Evolutionary conservation across 2,113 vertebrate species (phyloP).

Genomic region (Pristiophorus japonicus): DNA sequence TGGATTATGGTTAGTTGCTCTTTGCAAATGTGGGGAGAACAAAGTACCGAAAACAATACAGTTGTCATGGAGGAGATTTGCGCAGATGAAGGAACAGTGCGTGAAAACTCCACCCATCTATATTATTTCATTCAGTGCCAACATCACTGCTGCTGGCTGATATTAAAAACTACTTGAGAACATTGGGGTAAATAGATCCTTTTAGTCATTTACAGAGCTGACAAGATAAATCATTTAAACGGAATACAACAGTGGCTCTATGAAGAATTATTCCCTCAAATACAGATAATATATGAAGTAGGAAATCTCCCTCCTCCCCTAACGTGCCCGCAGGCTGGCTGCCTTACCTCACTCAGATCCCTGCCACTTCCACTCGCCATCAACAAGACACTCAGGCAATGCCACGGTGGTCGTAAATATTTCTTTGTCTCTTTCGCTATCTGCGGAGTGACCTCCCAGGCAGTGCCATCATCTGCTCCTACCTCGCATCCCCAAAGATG

Average conservation of each 20-base stretch:
- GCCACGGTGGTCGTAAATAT: neutral
- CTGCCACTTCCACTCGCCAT: neutral
- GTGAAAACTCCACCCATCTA: neutral
- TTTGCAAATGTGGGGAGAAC: neutral
- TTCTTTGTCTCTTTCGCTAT: neutral
- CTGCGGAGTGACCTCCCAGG: neutral
- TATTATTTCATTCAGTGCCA: conserved; percentile 14
- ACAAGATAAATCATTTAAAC: conserved; percentile 12
- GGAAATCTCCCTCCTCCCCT: neutral
- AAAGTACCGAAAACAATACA: neutral
- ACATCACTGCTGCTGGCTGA: neutral
- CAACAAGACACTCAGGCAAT: neutral
- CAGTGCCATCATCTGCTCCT: neutral
- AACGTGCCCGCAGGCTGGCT: neutral
- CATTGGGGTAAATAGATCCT: neutral
- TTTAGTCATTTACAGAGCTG: neutral
- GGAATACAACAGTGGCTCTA: neutral
- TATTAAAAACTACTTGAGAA: neutral
- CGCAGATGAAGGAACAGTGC: neutral
- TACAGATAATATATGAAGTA: neutral
- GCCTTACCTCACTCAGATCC: neutral
- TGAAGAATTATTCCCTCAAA: neutral
- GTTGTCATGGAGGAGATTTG: neutral
- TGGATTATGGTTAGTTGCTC: neutral
- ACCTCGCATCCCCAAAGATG: neutral